Conservation (phyloP, 2,888 invertebrate species). For the Hypolimnas misippus region DNA sequence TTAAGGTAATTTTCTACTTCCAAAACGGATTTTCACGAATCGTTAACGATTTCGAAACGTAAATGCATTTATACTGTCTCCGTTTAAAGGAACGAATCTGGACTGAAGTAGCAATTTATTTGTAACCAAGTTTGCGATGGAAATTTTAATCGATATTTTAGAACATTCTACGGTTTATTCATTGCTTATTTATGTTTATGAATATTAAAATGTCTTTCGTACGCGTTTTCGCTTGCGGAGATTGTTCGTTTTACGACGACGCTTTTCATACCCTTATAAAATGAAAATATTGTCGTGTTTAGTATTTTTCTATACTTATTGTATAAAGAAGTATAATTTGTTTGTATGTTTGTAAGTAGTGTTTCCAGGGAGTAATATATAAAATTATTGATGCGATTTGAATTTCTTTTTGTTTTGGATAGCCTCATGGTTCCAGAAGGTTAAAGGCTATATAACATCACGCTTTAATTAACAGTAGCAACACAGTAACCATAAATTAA, state of each 20-base stretch:
- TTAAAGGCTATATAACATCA: no score
- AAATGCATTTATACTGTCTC: slow-evolving; percentile 13
- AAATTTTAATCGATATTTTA: background rate
- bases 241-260: background rate
- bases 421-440: no score
- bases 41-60: slow-evolving; percentile 42
- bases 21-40: slow-evolving; percentile 50
- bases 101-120: background rate
- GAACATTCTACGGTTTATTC: background rate
- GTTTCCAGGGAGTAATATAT: no score
- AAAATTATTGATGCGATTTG: no score
- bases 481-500: no score
- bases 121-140: background rate
- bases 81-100: slow-evolving; percentile 14
- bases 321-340: no score
- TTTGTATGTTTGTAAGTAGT: no score
- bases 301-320: no score
- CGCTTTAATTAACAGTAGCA: no score
- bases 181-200: slow-evolving; percentile 7
- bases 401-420: no score
- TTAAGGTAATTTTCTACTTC: slow-evolving; percentile 53
- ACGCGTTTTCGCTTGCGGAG: background rate
- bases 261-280: slow-evolving; percentile 1
- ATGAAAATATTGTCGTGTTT: background rate
- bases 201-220: slow-evolving; percentile 10